Evolutionary conservation across 35 echinoderm and acorn worm genomes (phyloP), one percentile per base, ranked within the genome.

Genomic region (Chiridota heheva): DNA sequence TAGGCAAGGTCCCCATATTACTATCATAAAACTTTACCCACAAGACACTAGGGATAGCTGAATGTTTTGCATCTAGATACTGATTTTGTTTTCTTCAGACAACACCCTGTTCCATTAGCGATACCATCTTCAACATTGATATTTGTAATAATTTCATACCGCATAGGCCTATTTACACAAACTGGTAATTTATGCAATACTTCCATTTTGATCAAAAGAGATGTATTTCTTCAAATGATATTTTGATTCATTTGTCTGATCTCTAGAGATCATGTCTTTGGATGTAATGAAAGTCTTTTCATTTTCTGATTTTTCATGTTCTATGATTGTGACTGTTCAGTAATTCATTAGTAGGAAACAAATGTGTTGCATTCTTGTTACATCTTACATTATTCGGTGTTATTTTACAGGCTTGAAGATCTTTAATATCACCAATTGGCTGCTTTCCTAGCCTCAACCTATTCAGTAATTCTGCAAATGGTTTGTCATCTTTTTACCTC

Each of bases 111-210:
- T 68, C 79, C 63, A 69, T 82, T 82, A 4, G 68, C 44, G 13
- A 82, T 16, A 27, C 79, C 79, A 53, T 82, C 79, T 30, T 66
- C 28, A 44, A 69, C 31, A 46, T 70, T 17, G 10, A 82, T 47
- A 51, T 82, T 82, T 1, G 38, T 20, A 49, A 59, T 43, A 29
- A 55, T 69, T 44, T 82, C 80, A 71, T 70, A 82, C 34, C 33
- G 13, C 13, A 66, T 10, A 13, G 10, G 10, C 22, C 12, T 22
- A 66, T 15, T 28, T 10, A 66, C 10, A 17, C 8, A 10, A 66
- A 15, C 10, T 8, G 30, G 15, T 66, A 12, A 17, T 15, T 34
- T 66, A 15, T 10, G 29, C 10, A 15, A 10, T 28, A 66, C 10
- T 66, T 30, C 62, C 10, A 10, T 37, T 80, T 13, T 6, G 17